phyloP scores from a whole-genome alignment of 2,113 vertebrate genomes.

The Phycodurus eques region DNA sequence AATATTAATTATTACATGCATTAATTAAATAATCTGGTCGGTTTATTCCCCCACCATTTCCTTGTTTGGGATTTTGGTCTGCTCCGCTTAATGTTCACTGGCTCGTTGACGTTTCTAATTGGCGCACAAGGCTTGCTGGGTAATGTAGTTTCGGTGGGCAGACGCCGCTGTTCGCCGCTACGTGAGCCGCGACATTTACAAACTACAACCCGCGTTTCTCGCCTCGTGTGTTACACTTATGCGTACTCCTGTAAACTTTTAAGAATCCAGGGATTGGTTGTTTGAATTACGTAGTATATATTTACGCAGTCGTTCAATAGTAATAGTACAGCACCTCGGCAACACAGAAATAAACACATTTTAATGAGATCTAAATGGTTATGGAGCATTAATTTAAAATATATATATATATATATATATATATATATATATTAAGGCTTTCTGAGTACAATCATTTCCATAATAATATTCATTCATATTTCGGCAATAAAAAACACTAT shows the following conservation, averaged over 20 bases:
- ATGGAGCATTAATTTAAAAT: background rate
- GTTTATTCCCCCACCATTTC: conserved; percentile 86
- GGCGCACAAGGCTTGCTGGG: conserved; percentile 62
- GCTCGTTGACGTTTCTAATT: conserved; percentile 78
- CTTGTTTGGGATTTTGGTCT: conserved; percentile 83
- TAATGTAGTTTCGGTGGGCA: conserved; percentile 48
- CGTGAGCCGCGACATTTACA: accelerated
- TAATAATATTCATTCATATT: too few species aligned
- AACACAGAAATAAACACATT: background rate
- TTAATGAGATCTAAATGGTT: background rate
- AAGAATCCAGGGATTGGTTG: conserved; percentile 35
- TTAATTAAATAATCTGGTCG: conserved; percentile 80
- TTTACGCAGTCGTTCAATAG: background rate
- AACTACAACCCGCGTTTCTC: conserved; percentile 72
- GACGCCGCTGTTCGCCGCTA: background rate
- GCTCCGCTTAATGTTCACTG: conserved; percentile 81
- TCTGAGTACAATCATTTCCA: too few species aligned
- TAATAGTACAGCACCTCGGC: background rate
- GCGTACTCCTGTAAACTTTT: conserved; percentile 46
- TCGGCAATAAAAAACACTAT: too few species aligned
- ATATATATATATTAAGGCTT: too few species aligned
- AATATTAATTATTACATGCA: conserved; percentile 81
- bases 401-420: background rate
- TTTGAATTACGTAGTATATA: conserved; percentile 10
- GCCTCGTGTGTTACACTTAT: conserved; percentile 48